Base-by-base conservation (phyloP, 2,888 invertebrate genomes). In the Bombylius discolor region DNA sequence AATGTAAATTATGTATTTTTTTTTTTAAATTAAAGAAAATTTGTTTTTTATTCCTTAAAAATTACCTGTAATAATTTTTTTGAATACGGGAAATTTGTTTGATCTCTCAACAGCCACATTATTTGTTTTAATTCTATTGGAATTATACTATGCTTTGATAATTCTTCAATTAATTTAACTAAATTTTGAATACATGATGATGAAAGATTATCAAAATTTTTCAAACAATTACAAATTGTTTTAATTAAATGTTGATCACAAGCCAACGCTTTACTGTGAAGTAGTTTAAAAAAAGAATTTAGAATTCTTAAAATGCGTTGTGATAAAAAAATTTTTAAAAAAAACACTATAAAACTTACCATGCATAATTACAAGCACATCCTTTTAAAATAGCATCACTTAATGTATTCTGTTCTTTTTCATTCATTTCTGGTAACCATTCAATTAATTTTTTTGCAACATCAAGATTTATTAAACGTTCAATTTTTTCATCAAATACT, bases 81-180 rank as follows among this genome's bases (percentile, higher is more conserved):
- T 14, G 63, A 60, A 49, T 72, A 70, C 0, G 70, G 63, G 59
- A 73, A 73, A 52, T 68, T 63, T 2, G 64, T 60, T 55, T 71
- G 67, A 45, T 67, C 65, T 5, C 72, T 67, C 52, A 73, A 56
- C 12, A 74, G 55, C n/a, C 66, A 62, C 59, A 80, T 76, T 52
- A 81, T 69, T 58, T 77, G 72, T 65, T 80, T 81, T n/a, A 82
- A 70, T 65, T 82, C 81, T 49, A 70, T 69, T 2, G 80, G 75
- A 36, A 75, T 75, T 57, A 82, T 77, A 56, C 80, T 81, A 58
- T 79, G 71, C 56, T 77, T 77, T 13, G 79, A 79, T 9, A 82
- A 68, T 56, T 74, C 74, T 67, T 81, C 80, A 49, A 81, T 68
- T 36, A 81, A 65, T 63, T 76, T 76, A 46, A 82, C 76, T 50